Evolutionary conservation across 2,797 vertebrate genomes (phyloP).

Genomic region (Tympanoctomys barrerae): DNA sequence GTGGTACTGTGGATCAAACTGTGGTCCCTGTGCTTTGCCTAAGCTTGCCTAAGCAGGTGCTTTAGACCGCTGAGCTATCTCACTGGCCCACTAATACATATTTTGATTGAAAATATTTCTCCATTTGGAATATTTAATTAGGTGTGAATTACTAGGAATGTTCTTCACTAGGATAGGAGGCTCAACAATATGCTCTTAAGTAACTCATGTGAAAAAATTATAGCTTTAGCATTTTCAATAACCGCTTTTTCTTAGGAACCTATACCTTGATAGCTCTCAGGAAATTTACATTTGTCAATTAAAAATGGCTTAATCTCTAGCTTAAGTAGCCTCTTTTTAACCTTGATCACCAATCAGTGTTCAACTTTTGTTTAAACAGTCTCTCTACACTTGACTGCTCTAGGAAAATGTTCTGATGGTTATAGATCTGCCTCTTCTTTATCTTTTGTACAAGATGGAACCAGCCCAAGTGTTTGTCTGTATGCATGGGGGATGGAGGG

Average conservation of each 20-base stretch:
- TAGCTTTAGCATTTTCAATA: background rate
- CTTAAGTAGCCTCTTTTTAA: background rate
- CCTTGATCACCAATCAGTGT: background rate
- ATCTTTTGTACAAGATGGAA: background rate
- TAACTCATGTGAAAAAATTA: background rate
- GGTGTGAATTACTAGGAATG: background rate
- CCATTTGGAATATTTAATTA: constrained; percentile 42
- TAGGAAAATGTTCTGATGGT: background rate
- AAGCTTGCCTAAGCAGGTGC: too few relatives aligned
- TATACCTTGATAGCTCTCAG: background rate
- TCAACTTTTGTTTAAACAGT: background rate
- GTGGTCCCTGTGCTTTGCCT: too few relatives aligned
- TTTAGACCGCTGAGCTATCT: too few relatives aligned
- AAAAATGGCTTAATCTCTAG: constrained; percentile 41
- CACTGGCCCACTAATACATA: too few relatives aligned
- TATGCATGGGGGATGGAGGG: background rate
- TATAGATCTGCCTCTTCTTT: background rate
- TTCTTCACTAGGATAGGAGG: background rate
- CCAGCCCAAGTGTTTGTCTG: background rate
- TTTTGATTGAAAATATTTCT: background rate
- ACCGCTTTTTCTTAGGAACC: constrained; percentile 29
- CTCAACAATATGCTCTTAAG: background rate
- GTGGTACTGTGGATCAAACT: too few relatives aligned
- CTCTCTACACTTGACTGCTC: background rate
- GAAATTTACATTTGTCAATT: background rate